These are phyloP conservation scores for Gari tellinella DNA, from an alignment of 2,888 invertebrate species.

Conservation along the genomic window DNA sequence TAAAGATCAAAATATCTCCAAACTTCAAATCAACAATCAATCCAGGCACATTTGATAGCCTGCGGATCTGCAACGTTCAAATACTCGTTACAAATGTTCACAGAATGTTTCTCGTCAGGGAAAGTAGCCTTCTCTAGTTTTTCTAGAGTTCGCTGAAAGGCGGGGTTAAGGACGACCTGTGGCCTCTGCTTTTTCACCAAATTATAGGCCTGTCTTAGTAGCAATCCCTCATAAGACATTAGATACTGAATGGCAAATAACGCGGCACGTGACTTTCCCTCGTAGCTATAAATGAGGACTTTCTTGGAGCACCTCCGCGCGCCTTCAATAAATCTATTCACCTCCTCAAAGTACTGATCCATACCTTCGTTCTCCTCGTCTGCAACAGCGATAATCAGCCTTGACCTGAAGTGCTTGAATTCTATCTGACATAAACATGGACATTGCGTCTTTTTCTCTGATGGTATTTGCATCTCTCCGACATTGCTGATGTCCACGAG, in stretches of 20 bases:
- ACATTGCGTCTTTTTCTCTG: constrained; percentile 68
- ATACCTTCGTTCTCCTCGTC: constrained; percentile 85
- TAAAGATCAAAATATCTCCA: too few species aligned
- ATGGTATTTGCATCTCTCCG: constrained; percentile 65
- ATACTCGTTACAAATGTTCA: constrained; percentile 69
- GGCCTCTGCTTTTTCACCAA: constrained; percentile 74
- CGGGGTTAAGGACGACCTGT: constrained; percentile 70
- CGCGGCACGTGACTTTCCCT: constrained; percentile 76
- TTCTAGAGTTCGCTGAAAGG: constrained; percentile 68
- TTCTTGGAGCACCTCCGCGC: constrained; percentile 71
- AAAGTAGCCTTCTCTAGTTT: constrained; percentile 68
- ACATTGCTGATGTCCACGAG: constrained; percentile 84
- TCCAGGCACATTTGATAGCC: constrained; percentile 71
- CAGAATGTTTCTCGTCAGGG: constrained; percentile 67
- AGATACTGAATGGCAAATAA: constrained; percentile 79
- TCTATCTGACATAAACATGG: constrained; percentile 77
- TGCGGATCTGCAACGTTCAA: constrained; percentile 71
- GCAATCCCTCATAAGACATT: constrained; percentile 71
- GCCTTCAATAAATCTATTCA: constrained; percentile 80
- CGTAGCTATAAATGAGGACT: constrained; percentile 77
- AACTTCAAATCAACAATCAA: constrained; percentile 59
- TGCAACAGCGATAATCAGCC: constrained; percentile 88
- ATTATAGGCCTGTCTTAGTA: constrained; percentile 72
- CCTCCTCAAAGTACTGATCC: constrained; percentile 77
- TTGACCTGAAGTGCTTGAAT: constrained; percentile 82